A percentile compares a stretch with the other conserved stretches of the same genome.
Conservation (phyloP, 2,888 invertebrate species). For the Carabus problematicus region DNA sequence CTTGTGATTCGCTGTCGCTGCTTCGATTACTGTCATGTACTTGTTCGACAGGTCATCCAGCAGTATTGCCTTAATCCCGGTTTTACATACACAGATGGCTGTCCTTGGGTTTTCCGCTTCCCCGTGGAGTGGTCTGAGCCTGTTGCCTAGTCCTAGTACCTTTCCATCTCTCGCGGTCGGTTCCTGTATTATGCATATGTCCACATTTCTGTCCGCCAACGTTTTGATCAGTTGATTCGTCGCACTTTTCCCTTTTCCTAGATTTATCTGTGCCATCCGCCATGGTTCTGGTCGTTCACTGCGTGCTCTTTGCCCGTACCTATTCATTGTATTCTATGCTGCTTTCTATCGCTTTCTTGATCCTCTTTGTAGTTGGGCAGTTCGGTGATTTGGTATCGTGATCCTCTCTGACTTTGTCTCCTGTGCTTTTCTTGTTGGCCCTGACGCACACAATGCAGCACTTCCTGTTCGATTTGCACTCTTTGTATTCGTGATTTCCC, state of each 20-base stretch:
- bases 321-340: conserved; percentile 17
- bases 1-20: neutral
- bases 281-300: neutral
- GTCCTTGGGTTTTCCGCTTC: neutral
- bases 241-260: neutral
- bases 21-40: neutral
- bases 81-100: neutral
- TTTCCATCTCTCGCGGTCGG: conserved; percentile 4
- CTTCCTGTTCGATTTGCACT: neutral
- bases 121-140: neutral
- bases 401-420: neutral
- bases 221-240: conserved; percentile 10
- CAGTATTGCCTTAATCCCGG: neutral
- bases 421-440: neutral
- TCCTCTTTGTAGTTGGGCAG: neutral
- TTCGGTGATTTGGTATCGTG: neutral
- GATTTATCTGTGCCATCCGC: neutral
- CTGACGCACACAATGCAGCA: neutral
- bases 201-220: neutral
- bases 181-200: conserved; percentile 21
- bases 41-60: neutral
- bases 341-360: conserved; percentile 10
- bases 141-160: conserved; percentile 5
- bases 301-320: neutral
- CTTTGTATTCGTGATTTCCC: neutral